phyloP scores from a whole-genome alignment of 2,888 invertebrate genomes.

The Dorcus hopei region DNA sequence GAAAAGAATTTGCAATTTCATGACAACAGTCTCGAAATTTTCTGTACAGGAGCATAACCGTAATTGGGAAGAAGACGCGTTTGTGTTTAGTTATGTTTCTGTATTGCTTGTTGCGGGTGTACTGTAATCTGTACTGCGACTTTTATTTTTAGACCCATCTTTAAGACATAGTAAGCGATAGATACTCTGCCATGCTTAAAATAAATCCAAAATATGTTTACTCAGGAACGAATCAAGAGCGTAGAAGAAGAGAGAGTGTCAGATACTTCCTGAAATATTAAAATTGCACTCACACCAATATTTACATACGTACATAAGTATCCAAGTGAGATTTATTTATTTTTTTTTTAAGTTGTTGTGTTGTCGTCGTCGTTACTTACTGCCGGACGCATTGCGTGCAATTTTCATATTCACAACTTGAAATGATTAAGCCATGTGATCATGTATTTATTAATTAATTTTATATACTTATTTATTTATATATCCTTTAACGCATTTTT shows the following conservation, averaged over 20 bases:
- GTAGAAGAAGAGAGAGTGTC: background rate
- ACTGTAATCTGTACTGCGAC: background rate
- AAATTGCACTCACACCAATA: background rate
- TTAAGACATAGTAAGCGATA: conserved; percentile 15
- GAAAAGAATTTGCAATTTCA: too few relatives aligned
- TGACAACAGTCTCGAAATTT: too few relatives aligned
- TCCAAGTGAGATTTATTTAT: background rate
- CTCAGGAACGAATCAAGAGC: conserved; percentile 5
- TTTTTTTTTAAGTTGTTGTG: background rate
- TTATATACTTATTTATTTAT: conserved; percentile 12
- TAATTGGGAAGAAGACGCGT: background rate
- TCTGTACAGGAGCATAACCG: too few relatives aligned
- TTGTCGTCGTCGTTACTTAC: background rate
- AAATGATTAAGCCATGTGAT: conserved; percentile 15
- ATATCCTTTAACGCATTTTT: background rate
- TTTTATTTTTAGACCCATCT: conserved; percentile 16
- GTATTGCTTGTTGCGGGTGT: background rate
- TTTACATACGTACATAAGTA: too few relatives aligned
- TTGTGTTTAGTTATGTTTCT: background rate
- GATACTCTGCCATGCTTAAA: background rate
- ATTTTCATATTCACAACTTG: conserved; percentile 2
- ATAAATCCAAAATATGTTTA: background rate
- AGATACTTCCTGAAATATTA: background rate
- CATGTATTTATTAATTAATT: conserved; percentile 9
- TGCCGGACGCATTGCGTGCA: conserved; percentile 8